Conservation (phyloP, 2,113 vertebrate species). For the Rhagologus leucostigma region DNA sequence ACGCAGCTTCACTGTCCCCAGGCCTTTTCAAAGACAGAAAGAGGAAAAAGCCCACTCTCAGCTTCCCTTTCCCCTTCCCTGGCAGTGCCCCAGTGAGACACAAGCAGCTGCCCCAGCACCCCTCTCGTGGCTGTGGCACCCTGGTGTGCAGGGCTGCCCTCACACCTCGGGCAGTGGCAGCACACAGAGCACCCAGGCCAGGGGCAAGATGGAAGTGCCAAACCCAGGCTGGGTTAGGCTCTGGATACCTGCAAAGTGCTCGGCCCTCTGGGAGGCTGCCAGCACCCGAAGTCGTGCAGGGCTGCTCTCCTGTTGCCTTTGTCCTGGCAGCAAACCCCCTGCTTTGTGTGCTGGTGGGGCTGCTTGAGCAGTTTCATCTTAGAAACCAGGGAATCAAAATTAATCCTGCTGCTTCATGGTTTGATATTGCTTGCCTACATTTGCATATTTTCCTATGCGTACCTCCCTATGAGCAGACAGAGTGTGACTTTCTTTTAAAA, state of each 20-base stretch:
- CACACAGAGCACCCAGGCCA: neutral
- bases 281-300: fast-evolving
- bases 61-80: no score
- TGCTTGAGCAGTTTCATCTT: fast-evolving
- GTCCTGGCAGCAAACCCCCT: neutral
- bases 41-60: fast-evolving
- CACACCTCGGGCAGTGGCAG: neutral
- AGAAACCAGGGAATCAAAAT: neutral
- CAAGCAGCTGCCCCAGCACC: neutral
- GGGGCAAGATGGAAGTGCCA: neutral
- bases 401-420: neutral
- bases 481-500: neutral
- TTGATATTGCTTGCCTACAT: no score
- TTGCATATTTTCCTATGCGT: neutral
- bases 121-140: neutral
- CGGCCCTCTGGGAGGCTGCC: neutral
- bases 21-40: neutral
- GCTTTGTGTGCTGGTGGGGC: no score
- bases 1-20: fast-evolving
- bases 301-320: neutral
- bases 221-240: neutral
- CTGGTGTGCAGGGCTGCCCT: neutral
- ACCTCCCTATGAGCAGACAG: no score
- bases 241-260: neutral
- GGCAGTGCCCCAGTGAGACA: neutral